Evolutionary conservation across 2,888 invertebrate genomes (phyloP), one percentile per base, ranked within the genome.

Genomic region (Antitype chi): DNA sequence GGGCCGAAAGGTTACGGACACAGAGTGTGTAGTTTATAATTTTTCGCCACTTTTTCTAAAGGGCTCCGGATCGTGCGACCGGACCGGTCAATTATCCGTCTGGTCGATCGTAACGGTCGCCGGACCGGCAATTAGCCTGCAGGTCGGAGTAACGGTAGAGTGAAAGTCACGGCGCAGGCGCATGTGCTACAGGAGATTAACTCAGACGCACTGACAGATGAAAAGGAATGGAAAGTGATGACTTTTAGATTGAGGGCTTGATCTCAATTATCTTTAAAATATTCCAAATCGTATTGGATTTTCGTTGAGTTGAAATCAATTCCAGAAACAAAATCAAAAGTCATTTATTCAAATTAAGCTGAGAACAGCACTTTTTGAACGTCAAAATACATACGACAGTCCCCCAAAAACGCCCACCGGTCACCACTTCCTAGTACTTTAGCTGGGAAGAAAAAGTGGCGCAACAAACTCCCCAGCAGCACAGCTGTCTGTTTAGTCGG

Each of bases 1-100:
- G 23, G 55, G 64, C 43, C 32, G 20, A 82, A 78, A 74, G 79
- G 74, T 82, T 52, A 63, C 71, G 43, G 43, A 49, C 43, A 55
- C 60, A 57, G n/a, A 59, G 38, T 38, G 25, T 57, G 74, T 47
- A 59, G 52, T 23, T 72, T 57, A 49, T 76, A 28, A 73, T 68
- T 55, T 77, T 81, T 78, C 59, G 53, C 74, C 63, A 82, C 47
- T 80, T 80, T 82, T 82, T 72, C 20, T 69, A 32, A 70, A 76
- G 76, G 55, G 63, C n/a, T 55, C 25, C 60, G 60, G 43, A 59
- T 63, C 74, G 71, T 62, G 57, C 63, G 66, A 32, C 53, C 60
- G 62, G 62, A 13, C 66, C 55, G 70, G 64, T 70, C 72, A 80
- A 76, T 82, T 80, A 82, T 79, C 28, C 49, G 80, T 70, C 70